phyloP scores from a whole-genome alignment of 2,113 vertebrate species.

The Spizaetus ornatus region DNA sequence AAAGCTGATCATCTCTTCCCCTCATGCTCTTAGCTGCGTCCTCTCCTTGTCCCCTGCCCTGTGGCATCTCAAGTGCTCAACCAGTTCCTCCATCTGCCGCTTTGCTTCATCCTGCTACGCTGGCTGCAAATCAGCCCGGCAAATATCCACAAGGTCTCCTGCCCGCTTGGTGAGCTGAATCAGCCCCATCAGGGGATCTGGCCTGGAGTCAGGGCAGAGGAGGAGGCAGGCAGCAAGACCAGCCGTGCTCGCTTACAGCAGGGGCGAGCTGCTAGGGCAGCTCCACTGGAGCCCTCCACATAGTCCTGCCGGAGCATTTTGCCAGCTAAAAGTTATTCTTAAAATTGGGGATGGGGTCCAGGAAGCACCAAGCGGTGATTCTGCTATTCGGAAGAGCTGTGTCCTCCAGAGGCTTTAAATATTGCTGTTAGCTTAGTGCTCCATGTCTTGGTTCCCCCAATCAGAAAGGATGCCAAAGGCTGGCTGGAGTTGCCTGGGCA shows the following conservation, averaged over 20 bases:
- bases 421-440: background rate
- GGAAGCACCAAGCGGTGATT: accelerated
- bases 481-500: background rate
- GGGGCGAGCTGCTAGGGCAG: background rate
- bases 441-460: background rate
- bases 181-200: background rate
- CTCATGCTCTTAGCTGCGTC: accelerated
- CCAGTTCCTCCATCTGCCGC: background rate
- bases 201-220: background rate
- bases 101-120: background rate
- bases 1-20: background rate
- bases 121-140: background rate
- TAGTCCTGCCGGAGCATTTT: background rate
- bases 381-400: background rate
- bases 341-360: background rate
- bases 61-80: background rate
- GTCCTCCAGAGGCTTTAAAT: background rate
- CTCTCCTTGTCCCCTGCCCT: background rate
- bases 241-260: background rate
- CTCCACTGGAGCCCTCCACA: background rate
- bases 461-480: background rate
- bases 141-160: accelerated
- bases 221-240: background rate
- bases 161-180: background rate
- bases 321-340: background rate